A percentile compares a stretch with the other conserved stretches of the same genome.
Evolutionary conservation across 2,888 invertebrate genomes (phyloP).

Genomic region (Apamea epomidion): DNA sequence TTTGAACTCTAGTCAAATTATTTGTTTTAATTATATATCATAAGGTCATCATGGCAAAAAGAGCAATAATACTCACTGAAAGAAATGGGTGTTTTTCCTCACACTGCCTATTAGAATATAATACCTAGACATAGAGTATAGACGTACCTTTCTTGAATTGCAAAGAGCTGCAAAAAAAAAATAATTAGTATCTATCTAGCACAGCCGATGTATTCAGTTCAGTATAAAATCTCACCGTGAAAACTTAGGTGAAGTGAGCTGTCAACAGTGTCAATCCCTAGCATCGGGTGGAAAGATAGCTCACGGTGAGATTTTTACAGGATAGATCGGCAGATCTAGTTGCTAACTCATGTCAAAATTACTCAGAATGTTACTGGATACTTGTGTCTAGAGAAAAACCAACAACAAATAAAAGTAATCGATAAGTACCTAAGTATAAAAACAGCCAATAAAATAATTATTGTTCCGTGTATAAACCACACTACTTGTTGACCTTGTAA

Average conservation of each 20-base stretch:
- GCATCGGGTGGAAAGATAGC: neutral
- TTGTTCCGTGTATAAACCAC: slow-evolving; percentile 46
- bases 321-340: neutral
- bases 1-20: neutral
- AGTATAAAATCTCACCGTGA: neutral
- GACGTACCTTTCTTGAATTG: slow-evolving; percentile 1
- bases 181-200: neutral
- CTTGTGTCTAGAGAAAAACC: slow-evolving; percentile 9
- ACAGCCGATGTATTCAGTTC: neutral
- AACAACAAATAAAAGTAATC: slow-evolving; percentile 15
- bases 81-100: neutral
- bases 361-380: neutral
- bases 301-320: neutral
- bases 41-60: neutral
- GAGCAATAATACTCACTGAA: neutral
- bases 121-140: neutral
- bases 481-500: slow-evolving; percentile 72
- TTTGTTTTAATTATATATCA: neutral
- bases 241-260: neutral
- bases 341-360: neutral
- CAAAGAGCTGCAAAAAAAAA: neutral
- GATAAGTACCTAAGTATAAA: slow-evolving; percentile 6
- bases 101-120: neutral
- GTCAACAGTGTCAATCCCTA: neutral
- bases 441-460: slow-evolving; percentile 31